A percentile compares a stretch with the other conserved stretches of the same genome.
Conservation (phyloP, 2,113 vertebrate genomes). For the Potamarius usumacintae region DNA sequence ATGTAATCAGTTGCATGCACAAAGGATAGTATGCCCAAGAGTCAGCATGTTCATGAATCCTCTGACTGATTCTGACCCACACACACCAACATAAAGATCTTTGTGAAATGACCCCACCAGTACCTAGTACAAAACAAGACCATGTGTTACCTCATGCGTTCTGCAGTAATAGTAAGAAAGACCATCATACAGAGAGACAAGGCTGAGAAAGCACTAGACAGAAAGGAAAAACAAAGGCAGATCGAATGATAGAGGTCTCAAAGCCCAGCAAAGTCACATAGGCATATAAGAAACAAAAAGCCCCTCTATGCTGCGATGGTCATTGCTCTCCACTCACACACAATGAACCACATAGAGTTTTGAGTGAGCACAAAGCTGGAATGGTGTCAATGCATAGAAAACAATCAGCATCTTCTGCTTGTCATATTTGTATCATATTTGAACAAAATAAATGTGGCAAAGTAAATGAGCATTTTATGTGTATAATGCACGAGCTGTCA, state of each 20-base stretch:
- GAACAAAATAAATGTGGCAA: neutral
- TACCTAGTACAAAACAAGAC: slow-evolving; percentile 29
- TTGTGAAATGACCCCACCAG: slow-evolving; percentile 24
- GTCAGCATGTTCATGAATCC: slow-evolving; percentile 6
- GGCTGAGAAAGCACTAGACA: neutral
- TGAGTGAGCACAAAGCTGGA: slow-evolving; percentile 9
- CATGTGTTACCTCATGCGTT: slow-evolving; percentile 23
- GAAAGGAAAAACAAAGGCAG: slow-evolving; percentile 18
- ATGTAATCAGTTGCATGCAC: slow-evolving; percentile 35
- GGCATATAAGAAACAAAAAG: slow-evolving; percentile 31
- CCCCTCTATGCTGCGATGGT: neutral
- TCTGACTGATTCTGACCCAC: slow-evolving; percentile 16
- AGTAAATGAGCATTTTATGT: neutral
- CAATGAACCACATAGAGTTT: slow-evolving; percentile 16
- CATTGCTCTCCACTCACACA: slow-evolving; percentile 12
- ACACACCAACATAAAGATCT: slow-evolving; percentile 9
- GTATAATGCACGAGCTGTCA: slow-evolving; percentile 10
- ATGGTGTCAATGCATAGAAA: slow-evolving; percentile 11
- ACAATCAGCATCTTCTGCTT: neutral
- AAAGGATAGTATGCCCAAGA: slow-evolving; percentile 43
- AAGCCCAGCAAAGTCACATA: slow-evolving; percentile 33
- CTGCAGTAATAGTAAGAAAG: neutral
- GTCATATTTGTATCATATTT: neutral
- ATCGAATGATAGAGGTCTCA: neutral
- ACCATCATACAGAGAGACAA: neutral